phyloP scores from a whole-genome alignment of 2,888 invertebrate genomes.

The Coronaproctus castanopsis region DNA sequence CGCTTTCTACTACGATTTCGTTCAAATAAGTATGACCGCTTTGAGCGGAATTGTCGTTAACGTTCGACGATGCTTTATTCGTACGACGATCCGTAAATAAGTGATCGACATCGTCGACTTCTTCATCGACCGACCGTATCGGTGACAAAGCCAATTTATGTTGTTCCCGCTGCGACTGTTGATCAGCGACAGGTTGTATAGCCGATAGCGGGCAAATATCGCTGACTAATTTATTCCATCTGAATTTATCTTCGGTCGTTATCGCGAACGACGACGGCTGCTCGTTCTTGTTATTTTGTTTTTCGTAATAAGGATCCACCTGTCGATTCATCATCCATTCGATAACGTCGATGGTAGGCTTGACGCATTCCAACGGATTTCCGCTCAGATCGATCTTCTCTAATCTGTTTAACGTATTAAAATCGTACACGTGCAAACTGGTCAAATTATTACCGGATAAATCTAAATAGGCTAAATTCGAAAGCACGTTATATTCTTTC shows the following conservation, averaged over 20 bases:
- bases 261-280: background rate
- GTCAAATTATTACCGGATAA: constrained; percentile 37
- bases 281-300: constrained; percentile 21
- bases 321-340: constrained; percentile 38
- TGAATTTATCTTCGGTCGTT: constrained; percentile 20
- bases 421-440: constrained; percentile 22
- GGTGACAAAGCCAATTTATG: background rate
- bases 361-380: constrained; percentile 46
- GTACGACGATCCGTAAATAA: too few species aligned
- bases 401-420: constrained; percentile 16
- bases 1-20: constrained; percentile 8
- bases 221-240: constrained; percentile 27
- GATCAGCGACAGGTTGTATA: background rate
- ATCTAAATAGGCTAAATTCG: constrained; percentile 31
- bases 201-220: constrained; percentile 22
- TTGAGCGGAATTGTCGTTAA: background rate
- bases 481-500: constrained; percentile 34
- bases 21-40: constrained; percentile 1
- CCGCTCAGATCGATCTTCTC: constrained; percentile 36
- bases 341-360: constrained; percentile 44
- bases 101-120: too few species aligned
- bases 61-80: too few species aligned
- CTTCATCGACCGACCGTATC: background rate
- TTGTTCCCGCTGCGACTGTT: too few species aligned
- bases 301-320: constrained; percentile 31